Percentiles rank a stretch among this genome's conserved stretches.
These are phyloP conservation scores for Ctena decussata DNA, from an alignment of 2,888 invertebrate species.

Conservation along the genomic window DNA sequence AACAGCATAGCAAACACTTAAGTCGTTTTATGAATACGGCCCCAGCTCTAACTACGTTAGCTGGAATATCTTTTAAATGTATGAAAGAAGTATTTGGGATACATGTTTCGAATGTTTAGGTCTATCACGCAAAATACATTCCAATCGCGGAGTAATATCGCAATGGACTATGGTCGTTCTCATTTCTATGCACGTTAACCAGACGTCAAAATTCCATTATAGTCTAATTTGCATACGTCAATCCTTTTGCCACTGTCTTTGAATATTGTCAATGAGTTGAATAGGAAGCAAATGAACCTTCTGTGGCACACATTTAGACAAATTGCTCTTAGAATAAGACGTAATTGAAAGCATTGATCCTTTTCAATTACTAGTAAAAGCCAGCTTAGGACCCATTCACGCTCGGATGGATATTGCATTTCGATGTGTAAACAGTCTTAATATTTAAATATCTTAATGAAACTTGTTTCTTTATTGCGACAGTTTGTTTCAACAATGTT, in stretches of 20 bases:
- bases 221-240: slow-evolving; percentile 11
- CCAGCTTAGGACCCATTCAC: not conserved
- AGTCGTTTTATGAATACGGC: no score
- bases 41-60: no score
- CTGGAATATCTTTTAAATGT: no score
- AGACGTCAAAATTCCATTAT: slow-evolving; percentile 14
- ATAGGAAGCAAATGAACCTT: slow-evolving; percentile 9
- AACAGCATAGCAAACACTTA: no score
- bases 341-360: slow-evolving; percentile 15
- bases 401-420: slow-evolving; percentile 6
- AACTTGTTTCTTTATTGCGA: slow-evolving; percentile 1
- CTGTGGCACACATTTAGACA: not conserved
- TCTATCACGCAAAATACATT: no score
- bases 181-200: not conserved
- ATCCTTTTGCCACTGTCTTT: slow-evolving; percentile 1
- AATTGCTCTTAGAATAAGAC: slow-evolving; percentile 1
- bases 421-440: slow-evolving; percentile 6
- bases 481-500: slow-evolving; percentile 2
- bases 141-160: not conserved
- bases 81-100: no score
- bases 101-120: no score
- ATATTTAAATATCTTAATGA: slow-evolving; percentile 14
- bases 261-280: slow-evolving; percentile 4
- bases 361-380: slow-evolving; percentile 10
- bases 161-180: not conserved